Evolutionary conservation across 2,888 invertebrate genomes (phyloP), one percentile per base, ranked within the genome.

Genomic region (Agrochola macilenta): DNA sequence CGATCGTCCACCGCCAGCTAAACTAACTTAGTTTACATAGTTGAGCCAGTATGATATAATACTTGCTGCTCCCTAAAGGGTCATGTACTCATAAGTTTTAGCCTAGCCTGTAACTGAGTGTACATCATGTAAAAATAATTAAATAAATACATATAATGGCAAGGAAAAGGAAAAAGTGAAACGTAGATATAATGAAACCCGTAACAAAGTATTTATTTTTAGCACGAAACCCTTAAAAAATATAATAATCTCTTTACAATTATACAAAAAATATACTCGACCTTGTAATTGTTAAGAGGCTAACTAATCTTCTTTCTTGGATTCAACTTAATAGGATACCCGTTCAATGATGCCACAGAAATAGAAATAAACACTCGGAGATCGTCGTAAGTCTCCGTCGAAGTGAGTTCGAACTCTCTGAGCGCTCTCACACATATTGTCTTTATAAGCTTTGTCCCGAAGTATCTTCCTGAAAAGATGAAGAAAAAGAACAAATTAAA

Each of bases 391-490:
- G 87, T 89, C 11, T 92, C 87, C 7, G 80, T 68, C 0, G 95
- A 92, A 0, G 91, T 87, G 26, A 95, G 73, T 78, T 91, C 88
- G 78, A 92, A 96, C 78, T 95, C 91, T 30, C 88, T 87, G 35
- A 95, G 77, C 23, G 95, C 82, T 69, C 92, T 84, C 17, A 93
- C 90, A 78, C 92, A 93, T 39, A 95, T 88, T 17, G 93, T 95
- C 81, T 96, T 96, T 58, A 95, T 87, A 23, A 95, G 81, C 73
- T 93, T 95, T 0, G 90, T 93, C 2, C 92, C 95, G 78, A 93
- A 95, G 82, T 90, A 91, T 77, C 95, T 90, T 12, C 96, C 95
- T 96, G 91, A 20, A 93, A 93, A 49, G 2, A 75, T n/a, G 30
- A 12, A n/a, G n/a, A 23, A 35, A 17, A 57, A 8, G 30, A n/a